A percentile compares a stretch with the other conserved stretches of the same genome.
Evolutionary conservation across 2,888 invertebrate species (phyloP).

Genomic region (Octodonta nipae): DNA sequence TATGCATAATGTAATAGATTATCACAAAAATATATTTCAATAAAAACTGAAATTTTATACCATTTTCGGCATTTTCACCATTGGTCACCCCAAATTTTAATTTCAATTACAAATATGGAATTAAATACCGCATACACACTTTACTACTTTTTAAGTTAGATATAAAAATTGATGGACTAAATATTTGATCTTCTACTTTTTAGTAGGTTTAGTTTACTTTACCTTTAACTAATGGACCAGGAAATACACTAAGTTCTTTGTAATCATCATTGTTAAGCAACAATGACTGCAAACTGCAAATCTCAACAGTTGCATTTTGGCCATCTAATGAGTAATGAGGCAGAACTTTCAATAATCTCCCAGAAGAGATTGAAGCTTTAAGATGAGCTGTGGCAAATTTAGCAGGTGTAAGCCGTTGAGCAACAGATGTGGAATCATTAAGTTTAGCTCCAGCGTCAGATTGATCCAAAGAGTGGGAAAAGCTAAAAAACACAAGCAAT

Average conservation of each 20-base stretch:
- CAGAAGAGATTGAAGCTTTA: constrained; percentile 47
- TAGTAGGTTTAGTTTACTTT: too few relatives aligned
- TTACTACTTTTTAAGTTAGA: too few relatives aligned
- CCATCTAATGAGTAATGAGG: constrained; percentile 71
- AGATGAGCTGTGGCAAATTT: constrained; percentile 74
- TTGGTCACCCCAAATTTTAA: too few relatives aligned
- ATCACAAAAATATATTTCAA: too few relatives aligned
- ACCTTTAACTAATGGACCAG: constrained; percentile 71
- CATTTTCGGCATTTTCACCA: too few relatives aligned
- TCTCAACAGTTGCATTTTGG: constrained; percentile 60
- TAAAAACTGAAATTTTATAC: too few relatives aligned
- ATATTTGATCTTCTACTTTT: too few relatives aligned
- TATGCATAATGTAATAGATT: too few relatives aligned
- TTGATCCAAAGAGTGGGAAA: constrained; percentile 20
- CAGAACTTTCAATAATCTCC: constrained; percentile 61
- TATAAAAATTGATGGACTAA: too few relatives aligned
- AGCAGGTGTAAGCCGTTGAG: constrained; percentile 67
- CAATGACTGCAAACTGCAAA: constrained; percentile 50
- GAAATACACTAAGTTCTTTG: constrained; percentile 55
- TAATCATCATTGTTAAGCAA: constrained; percentile 46
- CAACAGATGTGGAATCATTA: constrained; percentile 20
- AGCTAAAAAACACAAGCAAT: constrained; percentile 15
- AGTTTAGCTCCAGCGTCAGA: constrained; percentile 35
- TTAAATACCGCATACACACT: too few relatives aligned
- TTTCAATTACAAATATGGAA: too few relatives aligned